Evolutionary conservation across 2,888 invertebrate species (phyloP), one percentile per base, ranked within the genome.

Genomic region (Spilosoma lubricipeda): DNA sequence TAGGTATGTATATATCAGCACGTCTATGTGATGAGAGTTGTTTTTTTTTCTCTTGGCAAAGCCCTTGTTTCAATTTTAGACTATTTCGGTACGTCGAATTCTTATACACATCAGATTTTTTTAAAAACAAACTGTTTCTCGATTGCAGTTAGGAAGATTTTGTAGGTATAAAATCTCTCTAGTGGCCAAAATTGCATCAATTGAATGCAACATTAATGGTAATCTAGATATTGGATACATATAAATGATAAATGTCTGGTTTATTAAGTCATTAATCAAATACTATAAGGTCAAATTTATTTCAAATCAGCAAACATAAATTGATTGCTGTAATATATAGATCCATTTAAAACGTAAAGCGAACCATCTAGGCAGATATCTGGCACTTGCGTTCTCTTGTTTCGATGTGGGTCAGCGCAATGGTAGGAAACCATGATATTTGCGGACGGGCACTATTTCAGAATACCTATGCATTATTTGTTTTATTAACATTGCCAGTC

Each of bases 21-120:
- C 78, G 76, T 80, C 78, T 84, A 75, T 77, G 75, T 83, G 79
- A 80, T 83, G 79, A 80, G 79, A 75, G 79, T 78, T 83, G 86
- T 85, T 63, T 82, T 88, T 82, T 88, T 90, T 92, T 92, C 90
- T 93, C 92, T 93, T 93, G 93, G 93, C 93, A 93, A 90, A 90
- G 84, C 85, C 86, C 91, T 90, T 89, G 91, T 90, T 92, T 91
- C 89, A 89, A 85, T 90, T 90, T 88, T 81, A 76, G 86, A 89
- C 90, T 93, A 93, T 93, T 93, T 92, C 80, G 74, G 87, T 90
- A 90, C 82, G 72, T 73, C 72, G 86, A 88, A 88, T 90, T 87
- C 86, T 86, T 87, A 89, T 86, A 89, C 87, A 89, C 86, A 84
- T 86, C 85, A 82, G 73, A 78, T 85, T 89, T 82, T 78, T 85